Base-by-base conservation (phyloP, 2,888 invertebrate genomes). In the Abrostola triplasia region DNA sequence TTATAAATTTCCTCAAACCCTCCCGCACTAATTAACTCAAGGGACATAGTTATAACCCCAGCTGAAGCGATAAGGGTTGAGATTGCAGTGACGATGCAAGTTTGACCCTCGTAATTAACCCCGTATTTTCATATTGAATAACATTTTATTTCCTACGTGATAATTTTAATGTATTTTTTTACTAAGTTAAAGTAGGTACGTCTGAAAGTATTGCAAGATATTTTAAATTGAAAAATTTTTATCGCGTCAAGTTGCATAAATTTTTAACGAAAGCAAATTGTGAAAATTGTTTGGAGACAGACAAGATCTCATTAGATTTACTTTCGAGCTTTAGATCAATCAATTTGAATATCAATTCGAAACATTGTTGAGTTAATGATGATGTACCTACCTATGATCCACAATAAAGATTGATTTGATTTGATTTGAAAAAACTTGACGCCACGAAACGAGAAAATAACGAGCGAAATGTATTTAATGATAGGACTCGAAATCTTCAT, bases 51-150 rank as follows among this genome's bases (percentile, higher is more conserved):
- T 75, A 74, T 64, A 67, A 77, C 77, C 74, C 67, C 67, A 68
- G 67, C 72, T 72, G 65, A 65, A 71, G 68, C 57, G 44, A 67
- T 65, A 70, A 76, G 79, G 76, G 69, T 73, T 67, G 69, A 64
- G 71, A 73, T 71, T 70, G 66, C 65, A 69, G 54, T 79, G 74
- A 78, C 66, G 68, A 48, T 71, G 79, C 77, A 78, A 67, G 51
- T 76, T 79, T 70, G 59, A 64, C 67, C 79, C 67, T 61, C 36
- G 41, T 53, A 67, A 58, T 64, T 60, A 65, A 59, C 58, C 55
- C 36, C 38, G 13, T 47, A 41, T 50, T 58, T 62, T 69, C 53
- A n/a, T 63, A 48, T 62, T 60, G 7, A 66, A 60, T 51, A 13
- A 52, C 49, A 40, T 69, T 56, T 60, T 47, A 59, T 60, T 59